Evolutionary conservation across 2,113 vertebrate genomes (phyloP), one percentile per base, ranked within the genome.

Genomic region (Xiphorhynchus elegans): DNA sequence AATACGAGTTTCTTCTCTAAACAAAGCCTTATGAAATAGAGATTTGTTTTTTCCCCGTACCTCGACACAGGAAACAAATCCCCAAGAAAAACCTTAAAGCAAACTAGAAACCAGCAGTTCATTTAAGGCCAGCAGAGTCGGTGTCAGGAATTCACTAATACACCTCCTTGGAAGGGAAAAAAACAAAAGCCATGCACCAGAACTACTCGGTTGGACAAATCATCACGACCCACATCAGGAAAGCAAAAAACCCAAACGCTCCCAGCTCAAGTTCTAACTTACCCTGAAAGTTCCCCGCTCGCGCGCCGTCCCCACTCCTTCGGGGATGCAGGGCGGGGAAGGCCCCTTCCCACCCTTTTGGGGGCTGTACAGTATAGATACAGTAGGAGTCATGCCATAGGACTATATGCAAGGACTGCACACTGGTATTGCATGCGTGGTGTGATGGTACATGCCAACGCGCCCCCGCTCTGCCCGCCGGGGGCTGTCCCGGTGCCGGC

Each of bases 371-470:
- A 97, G 97, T 98, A 97, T 97, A 98, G 98, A 98, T 98, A 98
- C 95, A 98, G 96, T 97, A 98, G 98, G 98, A 98, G 98, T 98
- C 99, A 99, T 99, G 99, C 99, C 98, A 96, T 91, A 98, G 98
- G 98, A 98, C 97, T 97, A 96, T 97, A 98, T 97, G 98, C 97
- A 98, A 94, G 97, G 98, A 60, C 90, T 96, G 98, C 98, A 98
- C 98, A 97, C 95, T n/a, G n/a, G 97, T 97, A 98, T 98, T 97
- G 98, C 99, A 99, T 99, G 99, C 99, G 98, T 95, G 98, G 96
- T 95, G 98, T 97, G 98, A 98, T 97, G 97, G 97, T 97, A 98
- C 99, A 98, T 98, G 99, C 92, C 44, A 46, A 42, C 40, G 40
- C 40, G 40, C 40, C 40, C 52, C 40, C 12, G 47, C 74, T 18